A percentile compares a stretch with the other conserved stretches of the same genome.
phyloP scores from a whole-genome alignment of 2,888 invertebrate species.

The Trachelus tabidus region DNA sequence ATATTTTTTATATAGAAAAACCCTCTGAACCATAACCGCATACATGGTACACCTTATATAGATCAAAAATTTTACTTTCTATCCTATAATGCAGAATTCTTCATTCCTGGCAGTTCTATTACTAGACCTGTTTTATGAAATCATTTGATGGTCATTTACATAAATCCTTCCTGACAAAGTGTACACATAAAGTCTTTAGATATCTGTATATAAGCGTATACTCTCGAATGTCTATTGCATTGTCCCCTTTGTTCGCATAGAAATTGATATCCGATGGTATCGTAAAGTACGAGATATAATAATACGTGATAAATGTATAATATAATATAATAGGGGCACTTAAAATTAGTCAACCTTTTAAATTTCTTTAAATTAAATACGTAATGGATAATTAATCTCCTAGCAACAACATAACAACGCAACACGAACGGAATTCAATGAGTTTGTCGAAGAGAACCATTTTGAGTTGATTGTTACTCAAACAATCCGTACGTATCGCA shows the following conservation, averaged over 20 bases:
- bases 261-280: neutral
- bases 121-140: neutral
- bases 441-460: neutral
- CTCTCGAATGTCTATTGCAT: neutral
- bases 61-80: neutral
- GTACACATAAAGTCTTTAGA: neutral
- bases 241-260: neutral
- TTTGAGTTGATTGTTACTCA: neutral
- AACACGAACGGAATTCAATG: neutral
- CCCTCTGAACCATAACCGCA: neutral
- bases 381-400: neutral
- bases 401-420: neutral
- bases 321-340: neutral
- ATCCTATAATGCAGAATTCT: neutral
- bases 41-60: neutral
- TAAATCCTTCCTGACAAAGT: neutral
- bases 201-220: neutral
- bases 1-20: too few species aligned
- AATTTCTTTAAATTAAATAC: neutral
- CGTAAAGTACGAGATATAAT: neutral
- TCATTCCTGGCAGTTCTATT: neutral
- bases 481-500: neutral
- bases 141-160: neutral
- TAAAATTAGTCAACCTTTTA: constrained; percentile 3
- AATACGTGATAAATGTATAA: neutral